Base-by-base conservation (phyloP, 2,797 vertebrate genomes). In the Geotrypetes seraphini region DNA sequence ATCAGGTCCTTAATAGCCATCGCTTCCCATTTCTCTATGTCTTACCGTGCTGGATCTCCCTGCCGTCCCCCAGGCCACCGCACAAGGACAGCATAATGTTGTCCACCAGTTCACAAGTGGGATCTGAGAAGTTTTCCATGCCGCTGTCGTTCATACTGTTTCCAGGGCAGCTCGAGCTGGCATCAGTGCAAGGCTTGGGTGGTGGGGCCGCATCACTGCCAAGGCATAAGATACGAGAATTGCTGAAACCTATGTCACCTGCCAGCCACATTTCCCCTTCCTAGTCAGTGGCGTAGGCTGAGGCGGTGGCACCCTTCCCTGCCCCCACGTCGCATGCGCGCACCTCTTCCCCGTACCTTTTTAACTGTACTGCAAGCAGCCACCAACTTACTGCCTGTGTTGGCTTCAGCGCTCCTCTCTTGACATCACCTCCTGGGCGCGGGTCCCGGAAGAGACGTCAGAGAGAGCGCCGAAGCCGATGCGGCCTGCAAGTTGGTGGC, bases 11-110 rank as follows among this genome's bases (percentile, higher is more conserved):
- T 25, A 4, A 13, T 10, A 53, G 19, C 51, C 12, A 7, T 10
- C 22, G 7, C 2, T 31, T 18, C 11, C 19, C 28, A 7, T 8
- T 16, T 1, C 10, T 42, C 3, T n/a, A n/a, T n/a, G n/a, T n/a
- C 71, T 18, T 79, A 91, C 87, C 90, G 23, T 43, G 67, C 7
- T 85, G 86, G 53, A 97, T 88, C 36, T 89, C 77, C 36, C 60
- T 81, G 60, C 66, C 83, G 52, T 78, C 73, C 2, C 69, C 78
- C 31, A 86, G 83, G 20, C 81, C 81, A 16, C 93, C 92, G 0
- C 95, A 99, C 19, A 97, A 84, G 1, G 94, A 99, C 64, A 99
- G 74, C 8, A 73, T 77, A 31, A 78, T 12, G 0, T 74, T 20
- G 0, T 86, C 83, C 63, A 70, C 58, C 4, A 31, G 27, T 39